These are phyloP conservation scores for Gallinago undulata DNA, from an alignment of 2,113 vertebrate species.

Conservation along the genomic window DNA sequence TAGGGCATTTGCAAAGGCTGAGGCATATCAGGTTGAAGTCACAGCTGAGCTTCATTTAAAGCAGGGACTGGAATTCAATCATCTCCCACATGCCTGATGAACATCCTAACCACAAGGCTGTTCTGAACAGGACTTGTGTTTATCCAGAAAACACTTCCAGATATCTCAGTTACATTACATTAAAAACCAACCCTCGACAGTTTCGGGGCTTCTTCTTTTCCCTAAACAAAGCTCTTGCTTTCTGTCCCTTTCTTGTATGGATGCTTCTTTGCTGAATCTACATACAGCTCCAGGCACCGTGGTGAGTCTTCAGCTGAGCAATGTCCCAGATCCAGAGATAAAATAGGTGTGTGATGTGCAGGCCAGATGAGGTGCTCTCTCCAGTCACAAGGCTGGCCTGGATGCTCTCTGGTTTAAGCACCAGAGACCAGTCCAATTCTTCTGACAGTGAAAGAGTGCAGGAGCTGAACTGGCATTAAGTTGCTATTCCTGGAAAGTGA, in stretches of 20 bases:
- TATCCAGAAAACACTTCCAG: background rate
- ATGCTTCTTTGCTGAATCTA: background rate
- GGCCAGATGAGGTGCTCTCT: background rate
- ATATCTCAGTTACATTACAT: background rate
- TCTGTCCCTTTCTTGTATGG: background rate
- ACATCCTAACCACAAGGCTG: background rate
- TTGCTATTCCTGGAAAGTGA: background rate
- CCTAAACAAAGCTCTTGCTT: background rate
- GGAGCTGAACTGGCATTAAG: background rate
- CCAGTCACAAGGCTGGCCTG: background rate
- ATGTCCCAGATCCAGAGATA: background rate
- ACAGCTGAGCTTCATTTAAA: slow-evolving; percentile 6
- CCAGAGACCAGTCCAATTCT: background rate
- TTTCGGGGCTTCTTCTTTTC: background rate
- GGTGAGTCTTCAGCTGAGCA: background rate
- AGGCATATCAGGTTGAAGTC: background rate
- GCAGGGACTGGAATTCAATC: background rate
- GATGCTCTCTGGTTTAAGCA: background rate
- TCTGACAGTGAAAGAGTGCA: background rate
- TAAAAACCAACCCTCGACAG: background rate
- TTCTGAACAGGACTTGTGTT: background rate
- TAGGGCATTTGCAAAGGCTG: background rate
- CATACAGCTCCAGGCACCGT: background rate
- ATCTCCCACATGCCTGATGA: background rate
- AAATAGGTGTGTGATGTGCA: background rate